Evolutionary conservation across 2,888 invertebrate species (phyloP), one percentile per base, ranked within the genome.

Genomic region (Eretmocerus hayati): DNA sequence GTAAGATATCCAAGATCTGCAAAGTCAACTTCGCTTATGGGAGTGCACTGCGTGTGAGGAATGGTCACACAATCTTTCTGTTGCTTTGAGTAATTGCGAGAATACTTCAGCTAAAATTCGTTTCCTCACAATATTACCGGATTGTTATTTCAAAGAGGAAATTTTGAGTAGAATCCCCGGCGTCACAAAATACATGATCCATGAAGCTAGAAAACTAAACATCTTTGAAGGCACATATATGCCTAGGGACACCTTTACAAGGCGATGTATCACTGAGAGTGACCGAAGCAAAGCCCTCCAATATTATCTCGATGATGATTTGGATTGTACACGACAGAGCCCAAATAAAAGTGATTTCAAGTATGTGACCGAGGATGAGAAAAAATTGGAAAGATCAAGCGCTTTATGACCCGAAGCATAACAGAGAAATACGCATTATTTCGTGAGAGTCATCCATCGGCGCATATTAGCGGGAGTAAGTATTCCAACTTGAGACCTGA

Each of bases 291-390:
- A 32, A 40, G 32, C 23, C 15, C 26, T 21, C 11, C 44, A 50
- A 35, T 52, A 52, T 48, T 52, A 39, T 48, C 36, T 52, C 19
- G 41, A 52, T 31, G 48, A 52, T 41, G 48, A 48, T 43, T 20
- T 52, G 3, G 42, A 52, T 44, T 51, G 37, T 35, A 48, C 70
- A 64, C 56, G 32, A 46, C 58, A 52, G 50, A 49, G 50, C 42
- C 31, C 41, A 6, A 44, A 50, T 42, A 52, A 46, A 47, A 44
- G 20, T 36, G 48, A 54, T 37, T 22, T 35, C 6, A 42, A 51
- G 16, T 46, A 32, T 42, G 33, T 48, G 22, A 6, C 16, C 4
- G 35, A 46, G 32, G 45, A 52, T 48, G 45, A 20, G 38, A 32
- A 32, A 50, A 42, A 50, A 23, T 39, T 16, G 38, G 37, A 22